These are phyloP conservation scores for Beroe ovata DNA, from an alignment of 37 sponge, comb jelly and placozoan genomes.

Conservation along the genomic window DNA sequence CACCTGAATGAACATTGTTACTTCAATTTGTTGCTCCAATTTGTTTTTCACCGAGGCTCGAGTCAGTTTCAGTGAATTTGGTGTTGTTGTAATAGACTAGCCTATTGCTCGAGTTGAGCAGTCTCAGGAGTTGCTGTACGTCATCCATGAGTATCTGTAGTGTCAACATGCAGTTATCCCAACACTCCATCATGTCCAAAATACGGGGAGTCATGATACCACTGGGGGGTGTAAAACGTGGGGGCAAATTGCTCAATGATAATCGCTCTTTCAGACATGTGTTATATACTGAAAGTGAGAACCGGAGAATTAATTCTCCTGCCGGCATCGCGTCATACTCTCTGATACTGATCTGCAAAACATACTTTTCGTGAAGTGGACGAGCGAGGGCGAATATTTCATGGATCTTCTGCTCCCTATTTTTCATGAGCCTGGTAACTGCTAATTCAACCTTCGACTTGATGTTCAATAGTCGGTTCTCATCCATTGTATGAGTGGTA, in stretches of 20 bases:
- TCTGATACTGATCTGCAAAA: no score
- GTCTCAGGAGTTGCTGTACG: neutral
- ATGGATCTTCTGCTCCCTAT: neutral
- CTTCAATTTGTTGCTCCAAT: no score
- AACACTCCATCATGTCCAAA: conserved; percentile 8
- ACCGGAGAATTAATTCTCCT: no score
- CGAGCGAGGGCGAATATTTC: neutral
- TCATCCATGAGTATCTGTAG: neutral
- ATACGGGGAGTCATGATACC: neutral
- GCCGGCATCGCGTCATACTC: no score
- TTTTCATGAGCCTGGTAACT: neutral
- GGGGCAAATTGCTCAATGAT: no score
- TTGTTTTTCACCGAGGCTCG: no score
- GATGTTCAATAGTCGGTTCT: neutral
- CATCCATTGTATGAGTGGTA: neutral
- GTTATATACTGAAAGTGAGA: no score
- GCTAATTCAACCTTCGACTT: neutral
- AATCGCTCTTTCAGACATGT: no score
- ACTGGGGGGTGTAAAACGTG: neutral
- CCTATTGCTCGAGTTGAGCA: no score
- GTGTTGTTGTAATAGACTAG: no score
- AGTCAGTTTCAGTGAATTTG: no score
- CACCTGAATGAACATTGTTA: no score
- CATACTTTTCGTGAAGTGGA: neutral
- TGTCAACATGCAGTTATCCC: conserved; percentile 34